Base-by-base conservation (phyloP, 1,140 invertebrate genomes). In the Bradysia coprophila region DNA sequence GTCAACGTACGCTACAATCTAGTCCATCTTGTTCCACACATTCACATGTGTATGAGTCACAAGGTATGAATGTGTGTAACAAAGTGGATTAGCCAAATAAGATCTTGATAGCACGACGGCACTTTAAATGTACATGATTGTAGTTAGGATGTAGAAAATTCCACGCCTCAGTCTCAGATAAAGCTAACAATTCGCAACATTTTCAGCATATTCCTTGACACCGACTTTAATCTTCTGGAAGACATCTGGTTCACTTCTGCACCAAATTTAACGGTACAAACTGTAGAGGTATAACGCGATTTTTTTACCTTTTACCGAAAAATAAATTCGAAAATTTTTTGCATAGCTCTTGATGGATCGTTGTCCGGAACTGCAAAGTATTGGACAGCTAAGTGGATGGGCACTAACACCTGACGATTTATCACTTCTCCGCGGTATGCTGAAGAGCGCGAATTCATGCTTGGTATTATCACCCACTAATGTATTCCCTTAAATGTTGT, bases 191-290 rank as follows among this genome's bases (percentile, higher is more conserved):
- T n/a, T n/a, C n/a, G n/a, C n/a, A n/a, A n/a, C n/a, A n/a, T n/a
- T n/a, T 64, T 18, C 56, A 68, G 69, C 49, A 66, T 72, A 54
- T 53, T 72, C 41, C 63, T 64, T 19, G 61, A 67, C 16, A 64
- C 70, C 40, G 63, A 68, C 39, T 71, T 72, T 41, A 61, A 68
- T 6, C 50, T 67, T 31, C 52, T 77, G 32, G 72, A 75, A 58
- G 69, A 71, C 24, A 57, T 77, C 41, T 75, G 73, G 71, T 73
- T 77, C 44, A 72, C 72, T 9, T 63, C 67, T 44, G 74, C 75
- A 1, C 67, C 69, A 8, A 63, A 66, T 28, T 54, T 77, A 13
- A 72, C 73, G 0, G 47, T 59, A 2, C 64, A 66, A 41, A 67
- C 72, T 0, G 71, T 76, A 23, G 68, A 76, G 56, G 51, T 74